Evolutionary conservation across 2,797 vertebrate genomes (phyloP).

Genomic region (Esox masquinongy): DNA sequence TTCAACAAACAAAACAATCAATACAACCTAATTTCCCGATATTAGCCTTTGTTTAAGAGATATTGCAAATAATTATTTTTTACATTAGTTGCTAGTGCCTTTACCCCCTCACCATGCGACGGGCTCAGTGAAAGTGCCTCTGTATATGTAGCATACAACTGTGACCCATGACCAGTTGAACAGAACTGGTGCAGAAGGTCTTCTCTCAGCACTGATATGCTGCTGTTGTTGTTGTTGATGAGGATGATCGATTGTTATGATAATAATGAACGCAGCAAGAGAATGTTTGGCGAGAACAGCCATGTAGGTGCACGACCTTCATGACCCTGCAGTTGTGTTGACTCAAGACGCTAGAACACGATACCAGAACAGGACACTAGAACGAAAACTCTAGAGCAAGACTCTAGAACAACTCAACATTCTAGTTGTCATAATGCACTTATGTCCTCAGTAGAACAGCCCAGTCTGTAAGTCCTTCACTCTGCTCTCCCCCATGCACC

Average conservation of each 20-base stretch:
- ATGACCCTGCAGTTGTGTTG: constrained; percentile 50
- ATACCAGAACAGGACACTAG: too few relatives aligned
- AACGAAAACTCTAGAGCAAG: neutral
- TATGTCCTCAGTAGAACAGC: constrained; percentile 59
- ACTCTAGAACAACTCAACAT: constrained; percentile 71
- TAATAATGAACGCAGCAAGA: constrained; percentile 26
- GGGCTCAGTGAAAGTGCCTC: constrained; percentile 95
- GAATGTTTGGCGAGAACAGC: constrained; percentile 41
- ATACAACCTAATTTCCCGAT: constrained; percentile 60
- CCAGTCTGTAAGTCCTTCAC: constrained; percentile 64
- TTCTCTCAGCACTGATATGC: constrained; percentile 42
- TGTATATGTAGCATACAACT: constrained; percentile 63
- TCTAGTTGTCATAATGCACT: constrained; percentile 67
- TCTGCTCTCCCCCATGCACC: constrained; percentile 47
- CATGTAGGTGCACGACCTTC: neutral
- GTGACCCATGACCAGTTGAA: constrained; percentile 56
- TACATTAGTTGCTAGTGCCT: constrained; percentile 94
- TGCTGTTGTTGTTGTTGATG: constrained; percentile 45
- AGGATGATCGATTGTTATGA: constrained; percentile 47
- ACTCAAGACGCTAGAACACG: neutral
- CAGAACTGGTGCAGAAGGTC: constrained; percentile 56
- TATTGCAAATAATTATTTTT: constrained; percentile 77
- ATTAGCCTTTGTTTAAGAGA: constrained; percentile 57
- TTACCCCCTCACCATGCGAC: constrained; percentile 83
- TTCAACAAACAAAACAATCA: constrained; percentile 37